Conservation (phyloP, 2,888 invertebrate species). For the Hanleya hanleyi region DNA sequence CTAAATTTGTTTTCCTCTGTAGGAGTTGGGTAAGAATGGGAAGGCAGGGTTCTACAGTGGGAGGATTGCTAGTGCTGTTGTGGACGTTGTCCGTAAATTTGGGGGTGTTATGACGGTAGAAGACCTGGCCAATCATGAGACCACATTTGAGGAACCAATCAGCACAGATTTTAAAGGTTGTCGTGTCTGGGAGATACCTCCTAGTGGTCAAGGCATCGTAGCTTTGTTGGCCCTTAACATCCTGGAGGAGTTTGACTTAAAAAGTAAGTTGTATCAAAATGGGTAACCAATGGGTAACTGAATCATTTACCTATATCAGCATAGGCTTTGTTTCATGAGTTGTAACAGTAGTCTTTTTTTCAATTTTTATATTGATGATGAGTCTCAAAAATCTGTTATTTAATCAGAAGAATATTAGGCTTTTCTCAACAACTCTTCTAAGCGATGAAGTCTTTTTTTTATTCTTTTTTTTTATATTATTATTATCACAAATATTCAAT, state of each 20-base stretch:
- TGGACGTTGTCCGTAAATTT: constrained; percentile 55
- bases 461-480: too few species aligned
- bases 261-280: constrained; percentile 42
- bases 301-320: neutral
- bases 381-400: neutral
- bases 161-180: constrained; percentile 61
- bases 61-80: constrained; percentile 61
- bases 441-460: too few species aligned
- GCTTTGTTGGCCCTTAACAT: constrained; percentile 72
- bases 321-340: neutral
- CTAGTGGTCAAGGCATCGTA: constrained; percentile 73
- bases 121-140: constrained; percentile 62
- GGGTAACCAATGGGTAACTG: neutral
- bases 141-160: constrained; percentile 62
- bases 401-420: too few species aligned
- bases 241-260: constrained; percentile 69
- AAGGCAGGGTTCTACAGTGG: constrained; percentile 68
- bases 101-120: constrained; percentile 66
- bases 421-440: too few species aligned
- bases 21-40: constrained; percentile 60
- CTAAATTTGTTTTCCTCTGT: too few species aligned
- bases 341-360: neutral
- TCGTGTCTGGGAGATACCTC: constrained; percentile 72
- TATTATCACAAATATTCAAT: too few species aligned
- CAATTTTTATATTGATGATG: neutral